A percentile compares a stretch with the other conserved stretches of the same genome.
These are phyloP conservation scores for Zaprionus africanus DNA, from an alignment of 1,140 invertebrate genomes.

Conservation along the genomic window DNA sequence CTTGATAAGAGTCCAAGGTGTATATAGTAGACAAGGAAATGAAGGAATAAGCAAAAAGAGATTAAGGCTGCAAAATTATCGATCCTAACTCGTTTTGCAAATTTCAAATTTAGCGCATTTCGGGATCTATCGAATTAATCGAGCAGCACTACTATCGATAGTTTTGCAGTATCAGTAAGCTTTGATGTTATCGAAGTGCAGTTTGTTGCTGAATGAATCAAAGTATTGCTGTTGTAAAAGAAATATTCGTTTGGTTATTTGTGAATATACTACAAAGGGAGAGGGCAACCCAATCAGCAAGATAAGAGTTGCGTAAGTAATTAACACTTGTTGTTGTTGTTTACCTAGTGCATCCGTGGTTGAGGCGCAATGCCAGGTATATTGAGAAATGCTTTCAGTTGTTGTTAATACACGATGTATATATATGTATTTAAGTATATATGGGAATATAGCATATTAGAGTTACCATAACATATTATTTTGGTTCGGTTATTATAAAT, in stretches of 20 bases:
- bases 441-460: constrained; percentile 24
- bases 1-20: not conserved
- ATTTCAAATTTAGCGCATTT: no score
- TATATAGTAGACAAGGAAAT: not conserved
- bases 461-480: constrained; percentile 24
- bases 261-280: constrained; percentile 19
- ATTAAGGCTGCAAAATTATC: constrained; percentile 3
- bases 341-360: constrained; percentile 83
- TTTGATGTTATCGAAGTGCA: constrained; percentile 17
- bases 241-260: not conserved
- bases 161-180: not conserved
- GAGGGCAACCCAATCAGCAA: constrained; percentile 51
- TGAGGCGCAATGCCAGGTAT: constrained; percentile 82
- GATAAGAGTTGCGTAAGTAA: constrained; percentile 46
- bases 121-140: not conserved
- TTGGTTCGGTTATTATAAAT: constrained; percentile 22
- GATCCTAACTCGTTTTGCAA: not conserved
- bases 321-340: constrained; percentile 38
- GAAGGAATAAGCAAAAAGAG: not conserved
- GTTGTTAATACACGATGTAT: constrained; percentile 30
- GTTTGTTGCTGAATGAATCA: constrained; percentile 1
- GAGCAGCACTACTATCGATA: not conserved
- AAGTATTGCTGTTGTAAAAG: not conserved
- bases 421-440: constrained; percentile 39
- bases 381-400: constrained; percentile 82